phyloP scores from a whole-genome alignment of 2,113 vertebrate genomes.

The Lophotis ruficrista region DNA sequence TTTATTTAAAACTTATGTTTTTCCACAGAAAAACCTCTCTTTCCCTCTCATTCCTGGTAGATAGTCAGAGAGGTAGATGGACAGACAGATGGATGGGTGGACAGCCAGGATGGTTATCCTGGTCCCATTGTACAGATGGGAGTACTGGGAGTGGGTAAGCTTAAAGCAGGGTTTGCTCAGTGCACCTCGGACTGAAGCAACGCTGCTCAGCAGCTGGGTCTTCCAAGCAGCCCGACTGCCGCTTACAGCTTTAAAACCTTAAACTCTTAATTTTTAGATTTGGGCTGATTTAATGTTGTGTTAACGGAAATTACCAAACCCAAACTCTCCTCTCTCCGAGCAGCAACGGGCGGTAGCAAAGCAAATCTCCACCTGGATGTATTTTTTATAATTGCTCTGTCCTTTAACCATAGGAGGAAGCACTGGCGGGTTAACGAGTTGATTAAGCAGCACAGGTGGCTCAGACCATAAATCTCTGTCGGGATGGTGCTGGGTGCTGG shows the following conservation, averaged over 20 bases:
- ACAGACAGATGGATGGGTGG: neutral
- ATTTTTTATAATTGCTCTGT: neutral
- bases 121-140: neutral
- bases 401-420: neutral
- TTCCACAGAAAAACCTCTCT: neutral
- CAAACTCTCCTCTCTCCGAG: rapidly evolving
- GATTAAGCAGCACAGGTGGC: neutral
- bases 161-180: neutral
- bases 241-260: neutral
- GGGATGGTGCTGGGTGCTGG: rapidly evolving
- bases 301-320: neutral
- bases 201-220: rapidly evolving
- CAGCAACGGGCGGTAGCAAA: rapidly evolving
- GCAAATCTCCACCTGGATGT: neutral
- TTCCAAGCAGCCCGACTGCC: neutral
- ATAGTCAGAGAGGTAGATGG: neutral
- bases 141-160: neutral
- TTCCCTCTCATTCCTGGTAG: neutral
- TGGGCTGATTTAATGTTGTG: neutral
- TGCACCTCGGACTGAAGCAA: neutral
- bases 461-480: neutral
- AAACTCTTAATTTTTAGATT: neutral
- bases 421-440: neutral
- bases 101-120: neutral
- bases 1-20: slow-evolving; percentile 38